Base-by-base conservation (phyloP, 1,140 invertebrate species). In the Aradophagus sp. region DNA sequence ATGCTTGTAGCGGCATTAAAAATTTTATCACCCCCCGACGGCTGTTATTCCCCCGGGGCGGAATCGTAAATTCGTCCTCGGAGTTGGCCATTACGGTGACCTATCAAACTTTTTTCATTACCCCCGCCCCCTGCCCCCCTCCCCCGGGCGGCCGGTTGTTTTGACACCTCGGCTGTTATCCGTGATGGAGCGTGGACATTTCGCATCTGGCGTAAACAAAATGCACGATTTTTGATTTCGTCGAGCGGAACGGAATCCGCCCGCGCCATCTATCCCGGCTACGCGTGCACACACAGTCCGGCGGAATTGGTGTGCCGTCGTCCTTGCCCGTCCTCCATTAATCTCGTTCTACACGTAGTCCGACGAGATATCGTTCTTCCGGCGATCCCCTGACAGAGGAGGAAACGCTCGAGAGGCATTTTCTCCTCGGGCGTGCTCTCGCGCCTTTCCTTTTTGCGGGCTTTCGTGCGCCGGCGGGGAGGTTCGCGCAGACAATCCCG, bases 291-390 rank as follows among this genome's bases (percentile, higher is more conserved):
- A 41, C 20, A 50, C 23, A 13, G 11, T 2, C 20, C 19, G 2
- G 5, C 7, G 31, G n/a, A 58, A 53, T 65, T 34, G 48, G 29
- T 31, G 47, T 27, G 20, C 42, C 58, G 42, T 58, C 39, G 52
- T 39, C 27, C 67, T 58, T 31, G 29, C 50, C 29, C 20, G 53
- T 48, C 29, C 41, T 55, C 55, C 68, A 72, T 72, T 72, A 72
- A 72, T 72, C 59, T 72, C 55, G 48, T 66, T 72, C 69, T 59
- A 59, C 59, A 48, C 47, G 41, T 65, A 48, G 26, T 47, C 59
- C 53, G 41, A 48, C 65, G 65, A 50, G 69, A 62, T 72, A 72
- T 66, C 69, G 61, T 47, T 66, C 50, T 59, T 74, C 61, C 48
- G 44, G 59, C 50, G 41, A 66, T 74, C 44, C 56, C 36, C 34